Evolutionary conservation across 2,113 vertebrate species (phyloP).

Genomic region (Anser cygnoides): DNA sequence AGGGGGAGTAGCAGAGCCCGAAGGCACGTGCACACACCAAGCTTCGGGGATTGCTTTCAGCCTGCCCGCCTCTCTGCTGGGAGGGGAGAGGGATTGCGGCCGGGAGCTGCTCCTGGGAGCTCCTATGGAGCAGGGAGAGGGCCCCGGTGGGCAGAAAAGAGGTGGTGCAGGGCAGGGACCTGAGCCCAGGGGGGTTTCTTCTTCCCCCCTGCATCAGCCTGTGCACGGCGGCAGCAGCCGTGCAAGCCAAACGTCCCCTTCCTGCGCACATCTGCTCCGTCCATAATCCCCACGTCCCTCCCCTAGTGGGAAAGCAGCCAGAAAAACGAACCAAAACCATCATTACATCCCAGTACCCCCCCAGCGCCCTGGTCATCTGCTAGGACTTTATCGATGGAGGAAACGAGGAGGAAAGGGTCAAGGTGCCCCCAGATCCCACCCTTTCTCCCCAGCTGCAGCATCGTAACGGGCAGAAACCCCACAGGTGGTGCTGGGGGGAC

Average conservation of each 20-base stretch:
- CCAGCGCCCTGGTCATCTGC: not conserved
- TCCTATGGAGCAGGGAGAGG: not conserved
- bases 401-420: not conserved
- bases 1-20: not conserved
- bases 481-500: accelerated
- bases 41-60: too few species aligned
- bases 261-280: constrained; percentile 48
- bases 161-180: not conserved
- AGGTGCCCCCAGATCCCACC: not conserved
- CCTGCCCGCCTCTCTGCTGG: too few species aligned
- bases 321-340: constrained; percentile 48
- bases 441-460: not conserved
- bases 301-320: constrained; percentile 32
- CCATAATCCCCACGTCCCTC: constrained; percentile 30
- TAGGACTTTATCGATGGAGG: not conserved
- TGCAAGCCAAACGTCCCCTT: not conserved
- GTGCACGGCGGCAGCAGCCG: not conserved
- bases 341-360: constrained; percentile 54
- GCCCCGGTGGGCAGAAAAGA: not conserved
- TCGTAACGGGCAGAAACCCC: not conserved
- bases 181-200: not conserved
- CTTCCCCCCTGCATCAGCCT: not conserved
- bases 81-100: not conserved
- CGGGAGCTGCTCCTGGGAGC: not conserved
- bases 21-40: too few species aligned